These are phyloP conservation scores for Pollenia amentaria DNA, from an alignment of 2,888 invertebrate genomes.

Conservation along the genomic window DNA sequence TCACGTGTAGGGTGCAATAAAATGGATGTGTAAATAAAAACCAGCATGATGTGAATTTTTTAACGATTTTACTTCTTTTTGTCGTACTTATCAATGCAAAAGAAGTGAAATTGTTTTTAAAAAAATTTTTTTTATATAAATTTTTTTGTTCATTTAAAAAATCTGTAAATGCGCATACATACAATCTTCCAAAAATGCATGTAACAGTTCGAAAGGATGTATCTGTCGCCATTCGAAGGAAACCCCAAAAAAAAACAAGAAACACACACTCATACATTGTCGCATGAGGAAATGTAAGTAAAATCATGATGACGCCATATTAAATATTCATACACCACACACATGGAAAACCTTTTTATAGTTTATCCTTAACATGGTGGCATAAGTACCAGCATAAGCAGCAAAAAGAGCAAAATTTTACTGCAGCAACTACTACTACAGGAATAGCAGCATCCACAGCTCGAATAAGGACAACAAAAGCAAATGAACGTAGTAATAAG, in stretches of 20 bases:
- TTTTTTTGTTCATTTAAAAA: constrained; percentile 45
- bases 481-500: constrained; percentile 5
- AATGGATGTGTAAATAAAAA: constrained; percentile 42
- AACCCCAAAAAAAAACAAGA: constrained; percentile 37
- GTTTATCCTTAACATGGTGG: constrained; percentile 76
- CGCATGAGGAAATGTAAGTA: constrained; percentile 40
- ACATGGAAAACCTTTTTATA: constrained; percentile 76
- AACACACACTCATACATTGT: constrained; percentile 7
- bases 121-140: neutral
- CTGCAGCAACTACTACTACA: constrained; percentile 2
- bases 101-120: constrained; percentile 54
- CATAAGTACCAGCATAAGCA: constrained; percentile 27
- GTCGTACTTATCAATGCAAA: constrained; percentile 52
- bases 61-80: constrained; percentile 17
- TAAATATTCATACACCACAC: constrained; percentile 83
- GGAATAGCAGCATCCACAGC: neutral
- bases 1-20: constrained; percentile 32
- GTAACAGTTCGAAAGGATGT: constrained; percentile 43
- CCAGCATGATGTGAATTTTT: constrained; percentile 56
- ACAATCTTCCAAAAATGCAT: neutral
- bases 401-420: constrained; percentile 18
- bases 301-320: constrained; percentile 75
- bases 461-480: constrained; percentile 9
- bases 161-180: constrained; percentile 27
- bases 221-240: constrained; percentile 55